Evolutionary conservation across 2,888 invertebrate species (phyloP).

Genomic region (Tenthredo mesomela): DNA sequence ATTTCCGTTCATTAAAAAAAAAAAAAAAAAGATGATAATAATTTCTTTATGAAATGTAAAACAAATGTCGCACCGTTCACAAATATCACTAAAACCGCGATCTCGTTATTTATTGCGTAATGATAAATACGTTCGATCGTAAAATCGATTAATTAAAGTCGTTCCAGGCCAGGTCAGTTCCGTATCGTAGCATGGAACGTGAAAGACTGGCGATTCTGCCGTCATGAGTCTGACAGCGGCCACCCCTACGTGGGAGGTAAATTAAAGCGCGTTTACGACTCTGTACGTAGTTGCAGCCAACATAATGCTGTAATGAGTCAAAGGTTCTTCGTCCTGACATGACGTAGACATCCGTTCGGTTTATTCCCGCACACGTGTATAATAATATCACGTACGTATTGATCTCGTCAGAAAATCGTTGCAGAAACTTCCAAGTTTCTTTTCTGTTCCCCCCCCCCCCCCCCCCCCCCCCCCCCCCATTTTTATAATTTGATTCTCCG

Average conservation of each 20-base stretch:
- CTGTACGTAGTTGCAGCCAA: background rate
- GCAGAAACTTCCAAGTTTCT: background rate
- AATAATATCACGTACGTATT: background rate
- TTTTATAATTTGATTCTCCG: background rate
- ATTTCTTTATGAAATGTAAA: background rate
- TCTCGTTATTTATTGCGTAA: background rate
- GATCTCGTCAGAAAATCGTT: background rate
- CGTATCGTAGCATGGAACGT: constrained; percentile 62
- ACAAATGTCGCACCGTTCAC: background rate
- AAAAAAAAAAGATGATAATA: background rate
- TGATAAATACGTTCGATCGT: background rate
- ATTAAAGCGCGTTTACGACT: constrained; percentile 39
- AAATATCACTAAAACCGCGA: background rate
- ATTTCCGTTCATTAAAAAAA: background rate
- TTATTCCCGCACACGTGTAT: background rate
- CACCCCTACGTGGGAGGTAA: constrained; percentile 51
- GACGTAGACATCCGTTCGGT: background rate
- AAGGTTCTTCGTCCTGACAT: background rate
- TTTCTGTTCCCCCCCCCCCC: background rate
- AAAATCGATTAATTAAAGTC: background rate
- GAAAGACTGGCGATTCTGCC: constrained; percentile 61
- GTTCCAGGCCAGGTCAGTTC: constrained; percentile 60
- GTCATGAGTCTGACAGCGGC: constrained; percentile 45
- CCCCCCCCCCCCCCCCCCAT: too few species aligned
- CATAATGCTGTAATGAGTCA: constrained; percentile 17